Base-by-base conservation (phyloP, 2,113 vertebrate species). In the Carassius carassius region DNA sequence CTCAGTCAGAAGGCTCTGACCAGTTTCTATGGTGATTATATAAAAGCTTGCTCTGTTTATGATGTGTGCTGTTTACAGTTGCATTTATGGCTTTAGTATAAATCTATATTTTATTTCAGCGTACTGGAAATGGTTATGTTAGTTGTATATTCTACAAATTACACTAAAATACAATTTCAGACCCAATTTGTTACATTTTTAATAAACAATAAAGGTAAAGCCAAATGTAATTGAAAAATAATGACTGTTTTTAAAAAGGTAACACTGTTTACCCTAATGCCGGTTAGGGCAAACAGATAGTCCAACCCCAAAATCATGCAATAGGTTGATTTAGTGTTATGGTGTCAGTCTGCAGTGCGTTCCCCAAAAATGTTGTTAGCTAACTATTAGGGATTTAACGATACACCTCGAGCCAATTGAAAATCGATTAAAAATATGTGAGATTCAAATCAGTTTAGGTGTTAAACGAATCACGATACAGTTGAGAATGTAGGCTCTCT, bases 11-110 rank as follows among this genome's bases (percentile, higher is more conserved):
- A 78, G 17, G 21, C 54, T 58, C 62, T 9, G 2, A 79, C 58
- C 78, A 47, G 58, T 79, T 79, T 79, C 14, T 79, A 63, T 63
- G 78, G 58, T 47, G 78, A 79, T 79, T 79, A 79, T 19, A 47
- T 19, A 78, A 78, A 21, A 58, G 51, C 72, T 78, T 23, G 5
- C 54, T 10, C 3, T n/a, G 19, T 60, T 37, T 37, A 37, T 37
- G 37, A 37, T 78, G 10, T 29, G 21, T 32, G 16, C 13, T 47
- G 41, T 74, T 74, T 47, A 14, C 37, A 25, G n/a, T 63, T 44
- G 70, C 70, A 25, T 47, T 44, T 44, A 44, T 73, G 70, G 37
- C 37, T 44, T 72, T 44, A 72, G 14, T 23, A 14, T 49, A 11
- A 41, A 72, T 41, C 17, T 72, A n/a, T 72, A 37, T 17, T 21